Conservation (phyloP, 2,113 vertebrate species). For the Ifrita kowaldi region DNA sequence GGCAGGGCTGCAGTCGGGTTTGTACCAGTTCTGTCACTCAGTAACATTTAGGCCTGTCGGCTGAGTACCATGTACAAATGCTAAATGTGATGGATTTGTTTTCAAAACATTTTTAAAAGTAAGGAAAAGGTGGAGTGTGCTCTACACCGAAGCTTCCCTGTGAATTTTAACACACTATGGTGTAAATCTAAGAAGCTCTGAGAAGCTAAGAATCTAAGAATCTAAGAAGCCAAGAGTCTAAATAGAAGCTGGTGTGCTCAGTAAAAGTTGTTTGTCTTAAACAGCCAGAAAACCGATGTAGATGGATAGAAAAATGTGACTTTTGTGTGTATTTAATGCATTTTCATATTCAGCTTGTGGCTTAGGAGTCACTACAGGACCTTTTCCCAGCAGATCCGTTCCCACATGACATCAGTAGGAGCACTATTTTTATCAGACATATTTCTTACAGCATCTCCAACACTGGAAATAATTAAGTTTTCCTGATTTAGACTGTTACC, state of each 20-base stretch:
- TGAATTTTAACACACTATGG: background rate
- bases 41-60: constrained; percentile 26
- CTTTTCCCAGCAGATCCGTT: background rate
- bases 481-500: background rate
- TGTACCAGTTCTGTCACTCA: constrained; percentile 12
- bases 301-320: background rate
- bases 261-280: background rate
- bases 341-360: background rate
- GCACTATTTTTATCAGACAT: background rate
- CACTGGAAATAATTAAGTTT: background rate
- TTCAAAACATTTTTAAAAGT: background rate
- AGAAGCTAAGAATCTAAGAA: no score
- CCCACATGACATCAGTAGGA: background rate
- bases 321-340: background rate
- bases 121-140: background rate
- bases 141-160: background rate
- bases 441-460: background rate
- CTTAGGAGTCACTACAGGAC: background rate
- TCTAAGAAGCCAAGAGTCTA: background rate
- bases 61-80: background rate
- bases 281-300: background rate
- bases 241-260: background rate
- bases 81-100: constrained; percentile 58
- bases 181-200: background rate
- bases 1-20: background rate